Evolutionary conservation across 1,140 invertebrate species (phyloP), one percentile per base, ranked within the genome.

Genomic region (Drosophila ironensis): DNA sequence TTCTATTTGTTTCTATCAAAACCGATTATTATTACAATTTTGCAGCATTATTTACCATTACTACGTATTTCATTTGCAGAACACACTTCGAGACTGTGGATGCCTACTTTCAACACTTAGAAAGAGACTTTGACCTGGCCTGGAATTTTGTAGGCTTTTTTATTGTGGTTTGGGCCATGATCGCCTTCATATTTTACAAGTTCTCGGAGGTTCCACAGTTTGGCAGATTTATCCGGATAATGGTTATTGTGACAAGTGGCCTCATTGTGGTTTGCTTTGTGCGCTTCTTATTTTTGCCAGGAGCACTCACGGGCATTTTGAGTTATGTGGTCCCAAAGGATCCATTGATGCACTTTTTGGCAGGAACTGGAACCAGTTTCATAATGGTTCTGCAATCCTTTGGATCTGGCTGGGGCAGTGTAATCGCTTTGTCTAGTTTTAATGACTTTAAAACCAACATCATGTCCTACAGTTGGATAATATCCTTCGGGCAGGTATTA

Each of bases 371-470:
- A 2, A 27, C 42, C 0, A 70, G 73, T 14, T 41, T 57, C 1
- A 3, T 88, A 0, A 56, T 80, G 35, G 71, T 74, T 0, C 38
- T 89, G 1, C 72, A 81, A 3, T 64, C 96, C 0, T 93, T 98
- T 1, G 97, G 97, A 0, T 95, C 96, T 7, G 97, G 97, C 2
- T 98, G 97, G 93, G 97, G 97, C 45, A 96, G 96, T 16, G 94
- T 98, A 75, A 92, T 98, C 4, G 95, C 96, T 27, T 96, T 97
- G 91, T 96, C 97, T 7, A 97, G 96, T 88, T 97, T 97, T 77
- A 98, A 98, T 89, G 92, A 92, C 48, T 97, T 97, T 78, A 92
- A 95, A 72, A 97, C 97, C 70, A 95, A 97, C 37, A 77, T 89
- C 4, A 89, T 84, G 71, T 44, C 24, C 17, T 70, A 76, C 9